Base-by-base conservation (phyloP, 2,888 invertebrate genomes). In the Prosopocoilus inquinatus region DNA sequence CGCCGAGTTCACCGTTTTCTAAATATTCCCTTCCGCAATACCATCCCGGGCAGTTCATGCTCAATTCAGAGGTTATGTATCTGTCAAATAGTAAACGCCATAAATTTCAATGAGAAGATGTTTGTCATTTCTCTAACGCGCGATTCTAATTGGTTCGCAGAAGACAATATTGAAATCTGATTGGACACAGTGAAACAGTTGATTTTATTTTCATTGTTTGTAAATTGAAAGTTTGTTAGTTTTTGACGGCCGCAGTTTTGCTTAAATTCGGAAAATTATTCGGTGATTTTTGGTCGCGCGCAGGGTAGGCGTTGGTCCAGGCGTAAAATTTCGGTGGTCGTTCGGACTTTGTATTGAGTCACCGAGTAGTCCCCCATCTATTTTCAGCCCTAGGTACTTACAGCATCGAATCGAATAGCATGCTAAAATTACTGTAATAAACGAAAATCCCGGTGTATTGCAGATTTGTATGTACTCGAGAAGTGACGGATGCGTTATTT, bases 21-120 rank as follows among this genome's bases (percentile, higher is more conserved):
- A 85, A 72, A 50, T 82, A 75, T 33, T 83, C 83, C 48, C 91
- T 84, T 1, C 94, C 94, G 75, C 94, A 94, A 70, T 93, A 94
- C 50, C 87, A 76, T 0, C 94, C 94, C 9, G 93, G 91, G 73
- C 94, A 94, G 11, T 80, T 76, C 67, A 62, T 63, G 46, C 55
- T 59, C 47, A 15, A 38, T 11, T 45, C 20, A 2, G 59, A 65
- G 66, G 65, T 68, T 68, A 66, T 58, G 55, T 59, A 56, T 51
- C 50, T 61, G 59, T 62, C 63, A 63, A 59, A 55, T 11, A 48
- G 46, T 54, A 51, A 59, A 57, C 57, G 54, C 52, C 52, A 54
- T 60, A 53, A 49, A 54, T 50, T 58, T 60, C 55, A 58, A 58
- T 58, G 59, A 50, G 57, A 62, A 61, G 58, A 57, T 61, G 64